A percentile compares a stretch with the other conserved stretches of the same genome.
These are phyloP conservation scores for Neoaliturus tenellus DNA, from an alignment of 2,888 invertebrate genomes.

Conservation along the genomic window DNA sequence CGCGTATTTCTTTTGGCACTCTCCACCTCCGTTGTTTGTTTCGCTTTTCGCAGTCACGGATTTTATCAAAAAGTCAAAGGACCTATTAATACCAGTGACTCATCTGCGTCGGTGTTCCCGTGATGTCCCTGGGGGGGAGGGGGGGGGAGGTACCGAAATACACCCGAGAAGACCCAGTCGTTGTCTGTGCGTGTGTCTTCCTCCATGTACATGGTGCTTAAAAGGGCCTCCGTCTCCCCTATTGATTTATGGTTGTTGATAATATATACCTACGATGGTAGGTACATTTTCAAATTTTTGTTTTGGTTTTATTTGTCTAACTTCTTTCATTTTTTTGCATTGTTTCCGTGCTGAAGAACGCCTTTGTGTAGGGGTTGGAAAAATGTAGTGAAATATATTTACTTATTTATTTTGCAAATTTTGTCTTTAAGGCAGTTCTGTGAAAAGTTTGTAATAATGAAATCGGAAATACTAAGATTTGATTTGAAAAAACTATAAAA, in stretches of 20 bases:
- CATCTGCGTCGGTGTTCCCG: not conserved
- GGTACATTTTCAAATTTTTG: not conserved
- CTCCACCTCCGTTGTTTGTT: not conserved
- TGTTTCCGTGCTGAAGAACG: too few species aligned
- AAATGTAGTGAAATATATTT: too few species aligned
- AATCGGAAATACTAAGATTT: too few species aligned
- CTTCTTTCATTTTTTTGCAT: too few species aligned
- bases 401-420: too few species aligned
- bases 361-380: too few species aligned
- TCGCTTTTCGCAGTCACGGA: constrained; percentile 21
- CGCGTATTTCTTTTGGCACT: not conserved
- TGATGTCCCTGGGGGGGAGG: not conserved
- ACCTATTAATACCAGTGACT: constrained; percentile 31
- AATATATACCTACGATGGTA: constrained; percentile 18
- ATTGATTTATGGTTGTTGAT: constrained; percentile 26
- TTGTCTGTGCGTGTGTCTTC: constrained; percentile 18
- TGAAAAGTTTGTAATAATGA: too few species aligned
- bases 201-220: constrained; percentile 34
- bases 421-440: too few species aligned
- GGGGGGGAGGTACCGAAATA: not conserved
- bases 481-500: too few species aligned
- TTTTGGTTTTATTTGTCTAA: not conserved
- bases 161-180: not conserved
- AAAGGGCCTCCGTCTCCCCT: constrained; percentile 14
- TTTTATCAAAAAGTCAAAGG: constrained; percentile 33